These are phyloP conservation scores for Sus scrofa DNA, from an alignment of 2,113 vertebrate species.

Conservation along the genomic window T2T-Sscrofa CM000822.6:22954501-22955000, in stretches of 20 bases:
- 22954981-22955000: not conserved
- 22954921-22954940: rapidly evolving
- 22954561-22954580: not conserved
- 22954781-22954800: conserved; percentile 30
- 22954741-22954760: not conserved
- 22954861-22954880: not conserved
- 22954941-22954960: not conserved
- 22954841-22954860: not conserved
- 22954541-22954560: not conserved
- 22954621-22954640: not conserved
- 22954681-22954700: conserved; percentile 47
- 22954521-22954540: not conserved
- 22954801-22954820: not conserved
- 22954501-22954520: not conserved
- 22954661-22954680: conserved; percentile 67
- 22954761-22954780: not conserved
- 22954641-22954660: conserved; percentile 77
- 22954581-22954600: not conserved
- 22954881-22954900: not conserved
- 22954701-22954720: conserved; percentile 46
- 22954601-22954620: not conserved
- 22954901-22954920: not conserved
- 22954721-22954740: conserved; percentile 73
- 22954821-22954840: not conserved
- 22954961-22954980: not conserved